Base-by-base conservation (phyloP, 2,888 invertebrate species). In the Phasia obesa region DNA sequence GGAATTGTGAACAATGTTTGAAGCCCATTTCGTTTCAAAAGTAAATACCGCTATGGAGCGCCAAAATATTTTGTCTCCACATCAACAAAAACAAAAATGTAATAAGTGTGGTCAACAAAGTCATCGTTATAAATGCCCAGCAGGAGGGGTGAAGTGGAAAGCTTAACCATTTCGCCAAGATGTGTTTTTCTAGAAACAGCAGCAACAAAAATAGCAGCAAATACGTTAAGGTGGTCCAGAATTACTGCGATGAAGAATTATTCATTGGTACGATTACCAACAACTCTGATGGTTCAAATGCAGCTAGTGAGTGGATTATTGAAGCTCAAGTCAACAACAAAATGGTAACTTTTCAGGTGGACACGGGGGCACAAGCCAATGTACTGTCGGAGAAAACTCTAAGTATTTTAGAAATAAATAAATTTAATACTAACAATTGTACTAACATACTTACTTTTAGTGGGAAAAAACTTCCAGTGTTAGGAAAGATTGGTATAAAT, bases 1-100 rank as follows among this genome's bases (percentile, higher is more conserved):
- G 11, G 21, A 49, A 5, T 49, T 19, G 11, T 44, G 44, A 2
- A 44, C 2, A 2, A 44, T n/a, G n/a, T 55, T 70, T 70, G 15
- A 71, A 21, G 4, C 9, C 2, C 27, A 71, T 59, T 71, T 71
- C n/a, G 49, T 59, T 19, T 71, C 53, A 23, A 77, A 76, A 60
- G 73, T 71, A 23, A 81, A 81, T 42, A 81, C 77, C 3, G 59
- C 71, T 2, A 65, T 71, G 59, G 71, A 65, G n/a, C 74, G 67
- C 35, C 62, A 42, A 17, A n/a, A n/a, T n/a, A n/a, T n/a, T n/a
- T n/a, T n/a, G n/a, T n/a, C n/a, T n/a, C 6, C 27, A 27, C 3
- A 27, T 6, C 27, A 27, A 47, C 47, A 62, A 25, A n/a, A 31
- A 47, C 31, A 64, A 55, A 55, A 55, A 11, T 55, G 19, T 55